These are phyloP conservation scores for Neelides sp. DNA, from an alignment of 1,140 invertebrate species.

Conservation along the genomic window DNA sequence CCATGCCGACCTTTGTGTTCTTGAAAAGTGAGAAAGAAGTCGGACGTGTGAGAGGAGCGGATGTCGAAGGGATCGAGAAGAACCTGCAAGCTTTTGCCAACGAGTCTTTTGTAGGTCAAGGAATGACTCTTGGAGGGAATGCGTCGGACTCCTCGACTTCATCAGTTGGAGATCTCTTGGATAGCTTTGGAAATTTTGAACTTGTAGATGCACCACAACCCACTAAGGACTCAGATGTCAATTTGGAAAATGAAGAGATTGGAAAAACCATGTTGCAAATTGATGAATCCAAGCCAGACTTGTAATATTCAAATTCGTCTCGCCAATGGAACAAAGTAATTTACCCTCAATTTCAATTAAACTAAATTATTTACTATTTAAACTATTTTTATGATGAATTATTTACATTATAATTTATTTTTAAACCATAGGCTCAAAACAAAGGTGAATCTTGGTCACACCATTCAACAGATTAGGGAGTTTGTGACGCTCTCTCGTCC, in stretches of 20 bases:
- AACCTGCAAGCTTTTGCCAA: no score
- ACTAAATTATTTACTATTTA: background rate
- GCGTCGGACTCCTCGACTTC: background rate
- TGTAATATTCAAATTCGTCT: slow-evolving; percentile 83
- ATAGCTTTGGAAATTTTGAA: no score
- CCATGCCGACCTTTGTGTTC: slow-evolving; percentile 97
- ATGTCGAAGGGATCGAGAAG: slow-evolving; percentile 2
- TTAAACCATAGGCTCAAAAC: background rate
- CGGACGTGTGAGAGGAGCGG: slow-evolving; percentile 49
- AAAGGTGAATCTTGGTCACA: slow-evolving; percentile 24
- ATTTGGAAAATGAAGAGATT: slow-evolving; percentile 45
- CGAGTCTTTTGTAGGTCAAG: background rate
- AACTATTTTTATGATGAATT: background rate
- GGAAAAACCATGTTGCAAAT: slow-evolving; percentile 53
- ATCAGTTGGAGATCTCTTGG: background rate
- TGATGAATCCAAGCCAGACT: slow-evolving; percentile 53
- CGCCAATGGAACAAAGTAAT: slow-evolving; percentile 58
- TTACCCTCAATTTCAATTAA: background rate
- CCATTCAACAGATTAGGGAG: slow-evolving; percentile 36
- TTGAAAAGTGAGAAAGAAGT: slow-evolving; percentile 77
- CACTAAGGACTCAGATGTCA: background rate
- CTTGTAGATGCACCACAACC: background rate
- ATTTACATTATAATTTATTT: background rate
- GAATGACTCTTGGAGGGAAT: background rate
- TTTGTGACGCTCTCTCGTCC: slow-evolving; percentile 47